Conservation (phyloP, 2,113 vertebrate genomes). For the Macroglossus sobrinus region DNA sequence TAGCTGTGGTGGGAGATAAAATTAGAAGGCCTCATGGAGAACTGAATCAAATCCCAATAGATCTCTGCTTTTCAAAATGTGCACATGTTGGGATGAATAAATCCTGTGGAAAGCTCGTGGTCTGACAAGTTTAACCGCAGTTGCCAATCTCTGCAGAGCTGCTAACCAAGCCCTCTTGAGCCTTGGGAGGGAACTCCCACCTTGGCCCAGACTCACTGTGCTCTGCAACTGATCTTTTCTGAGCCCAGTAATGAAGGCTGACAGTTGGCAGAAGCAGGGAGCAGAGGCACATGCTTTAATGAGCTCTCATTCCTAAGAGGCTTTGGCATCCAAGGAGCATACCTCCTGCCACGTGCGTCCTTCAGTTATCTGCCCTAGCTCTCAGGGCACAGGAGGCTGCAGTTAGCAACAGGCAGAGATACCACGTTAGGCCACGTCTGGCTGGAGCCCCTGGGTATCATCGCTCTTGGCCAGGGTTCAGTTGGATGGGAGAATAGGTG, state of each 20-base stretch:
- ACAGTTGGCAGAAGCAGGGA: constrained; percentile 39
- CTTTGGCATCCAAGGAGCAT: not conserved
- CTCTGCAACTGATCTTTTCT: constrained; percentile 51
- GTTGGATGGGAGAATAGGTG: not conserved
- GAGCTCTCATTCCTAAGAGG: constrained; percentile 53
- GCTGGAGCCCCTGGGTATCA: not conserved
- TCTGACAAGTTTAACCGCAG: constrained; percentile 35
- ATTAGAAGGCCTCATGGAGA: not conserved
- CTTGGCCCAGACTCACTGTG: not conserved
- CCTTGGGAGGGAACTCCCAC: not conserved
- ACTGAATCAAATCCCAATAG: constrained; percentile 2
- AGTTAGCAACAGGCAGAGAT: not conserved
- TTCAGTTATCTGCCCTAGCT: not conserved
- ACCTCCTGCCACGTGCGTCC: not conserved
- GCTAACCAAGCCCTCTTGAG: not conserved
- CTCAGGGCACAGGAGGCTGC: not conserved
- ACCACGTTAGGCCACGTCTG: accelerated
- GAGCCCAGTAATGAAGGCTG: constrained; percentile 71
- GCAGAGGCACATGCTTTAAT: not conserved
- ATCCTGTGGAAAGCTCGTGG: not conserved
- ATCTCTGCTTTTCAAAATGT: constrained; percentile 33
- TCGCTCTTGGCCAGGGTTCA: not conserved
- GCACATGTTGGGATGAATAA: not conserved
- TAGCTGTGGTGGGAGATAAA: not conserved
- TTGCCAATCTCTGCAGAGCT: not conserved